Evolutionary conservation across 2,113 vertebrate species (phyloP), one percentile per base, ranked within the genome.

Genomic region (Xenus cinereus): DNA sequence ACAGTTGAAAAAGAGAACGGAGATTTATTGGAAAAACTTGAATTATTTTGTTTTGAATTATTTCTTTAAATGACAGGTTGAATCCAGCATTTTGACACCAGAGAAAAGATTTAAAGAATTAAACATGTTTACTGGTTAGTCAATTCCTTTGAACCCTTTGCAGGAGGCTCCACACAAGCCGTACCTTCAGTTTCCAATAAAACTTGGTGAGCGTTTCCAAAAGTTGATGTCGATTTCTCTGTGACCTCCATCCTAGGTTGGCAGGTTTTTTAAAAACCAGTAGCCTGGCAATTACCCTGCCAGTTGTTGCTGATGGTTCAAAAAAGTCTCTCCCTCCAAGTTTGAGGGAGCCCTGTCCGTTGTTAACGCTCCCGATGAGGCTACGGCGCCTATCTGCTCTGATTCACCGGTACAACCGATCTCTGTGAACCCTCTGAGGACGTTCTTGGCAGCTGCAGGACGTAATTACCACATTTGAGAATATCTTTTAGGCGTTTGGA

Each of bases 401-500:
- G 92, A 94, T 97, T 96, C 97, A 82, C 72, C 64, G 95, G 96
- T 96, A 89, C 90, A 60, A 83, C 97, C 93, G 82, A 46, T 95
- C 73, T 95, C 97, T 97, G 83, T 82, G 93, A 98, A 91, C 95
- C 94, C 98, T 98, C 97, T 32, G 92, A 98, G 98, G 98, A 96
- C 60, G 7, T 87, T 73, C 95, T 94, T 97, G 97, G 98, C 97
- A 98, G 98, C 97, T 98, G 96, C 95, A 98, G 97, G 98, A 97
- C 96, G 76, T 98, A 98, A 98, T 98, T 98, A 98, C 97, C 89
- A 91, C 97, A 97, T 97, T 97, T 97, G 96, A 97, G 97, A 97
- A 96, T 97, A 97, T 97, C 97, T 98, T 98, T 97, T 92, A 98
- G 97, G 98, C 97, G 94, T 98, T 98, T 97, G 97, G 97, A 96